Percentiles rank a stretch among this genome's conserved stretches.
These are phyloP conservation scores for Neoniphon sammara DNA, from an alignment of 2,797 vertebrate species.

Conservation along the genomic window DNA sequence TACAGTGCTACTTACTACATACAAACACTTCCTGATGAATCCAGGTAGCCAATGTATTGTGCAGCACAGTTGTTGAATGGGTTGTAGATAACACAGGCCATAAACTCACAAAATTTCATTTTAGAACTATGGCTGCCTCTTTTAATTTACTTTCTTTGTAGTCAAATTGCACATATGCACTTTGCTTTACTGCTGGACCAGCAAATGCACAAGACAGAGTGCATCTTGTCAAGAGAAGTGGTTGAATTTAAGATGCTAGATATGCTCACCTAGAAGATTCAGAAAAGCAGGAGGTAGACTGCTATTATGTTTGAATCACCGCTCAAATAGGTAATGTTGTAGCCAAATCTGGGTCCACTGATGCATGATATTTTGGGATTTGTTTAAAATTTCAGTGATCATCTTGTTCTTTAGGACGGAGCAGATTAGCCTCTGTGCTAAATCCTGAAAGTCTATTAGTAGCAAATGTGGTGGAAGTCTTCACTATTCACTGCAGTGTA, in stretches of 20 bases:
- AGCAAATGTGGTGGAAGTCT: not conserved
- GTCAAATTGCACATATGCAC: slow-evolving; percentile 24
- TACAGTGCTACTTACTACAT: slow-evolving; percentile 15
- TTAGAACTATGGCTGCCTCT: slow-evolving; percentile 5
- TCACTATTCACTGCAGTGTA: no score
- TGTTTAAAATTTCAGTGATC: slow-evolving; percentile 7
- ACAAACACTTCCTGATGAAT: slow-evolving; percentile 29
- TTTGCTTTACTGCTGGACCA: slow-evolving; percentile 25
- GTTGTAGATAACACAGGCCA: not conserved
- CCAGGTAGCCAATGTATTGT: slow-evolving; percentile 14
- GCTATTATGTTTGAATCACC: slow-evolving; percentile 16
- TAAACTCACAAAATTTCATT: slow-evolving; percentile 5
- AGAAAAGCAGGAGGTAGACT: slow-evolving; percentile 37
- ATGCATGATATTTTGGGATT: slow-evolving; percentile 14
- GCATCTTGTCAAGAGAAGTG: slow-evolving; percentile 20
- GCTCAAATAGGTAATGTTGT: slow-evolving; percentile 14
- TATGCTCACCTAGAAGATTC: slow-evolving; percentile 20
- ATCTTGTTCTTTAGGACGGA: slow-evolving; percentile 19
- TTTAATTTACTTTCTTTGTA: slow-evolving; percentile 2
- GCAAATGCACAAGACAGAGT: slow-evolving; percentile 37
- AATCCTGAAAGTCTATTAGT: not conserved
- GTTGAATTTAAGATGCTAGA: slow-evolving; percentile 18
- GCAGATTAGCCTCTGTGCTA: not conserved
- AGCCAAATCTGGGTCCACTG: slow-evolving; percentile 36
- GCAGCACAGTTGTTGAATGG: not conserved